Base-by-base conservation (phyloP, 1,140 invertebrate species). In the Aphaenogaster ashmeadi region DNA sequence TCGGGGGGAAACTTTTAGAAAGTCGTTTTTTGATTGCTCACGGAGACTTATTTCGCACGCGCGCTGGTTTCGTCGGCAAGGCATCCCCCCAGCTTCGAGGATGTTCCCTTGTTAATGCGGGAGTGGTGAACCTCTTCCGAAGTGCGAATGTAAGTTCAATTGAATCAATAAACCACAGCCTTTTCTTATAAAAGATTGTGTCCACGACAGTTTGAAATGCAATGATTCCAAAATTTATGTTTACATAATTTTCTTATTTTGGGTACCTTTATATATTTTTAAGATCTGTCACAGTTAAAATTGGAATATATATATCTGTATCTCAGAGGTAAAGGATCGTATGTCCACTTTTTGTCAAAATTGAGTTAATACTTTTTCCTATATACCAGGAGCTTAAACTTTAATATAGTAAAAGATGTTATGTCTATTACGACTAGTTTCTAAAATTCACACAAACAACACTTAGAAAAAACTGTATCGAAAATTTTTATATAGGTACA, bases 11-110 rank as follows among this genome's bases (percentile, higher is more conserved):
- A 36, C 13, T 67, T 84, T 78, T 90, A 84, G 66, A 87, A 87
- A 90, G 36, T 71, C n/a, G 52, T 15, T 75, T 64, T 87, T 77
- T 66, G 18, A 86, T 75, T 75, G 9, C 69, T 89, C 71, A 69
- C 75, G 41, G 62, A 69, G 62, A 89, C 62, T 84, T 38, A 47
- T 81, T 81, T 72, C 33, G 60, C 47, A 77, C 69, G 60, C 38
- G 60, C 18, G 64, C 27, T 74, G 33, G 33, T 60, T 27, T 60
- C 52, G 18, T 74, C 18, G 50, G 72, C 50, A 58, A 21, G 7
- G 5, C 7, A 81, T 83, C 15, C 15, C 15, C 52, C 18, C 15
- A 27, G 47, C 3, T 69, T 11, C 18, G 41, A 44, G 27, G 13
- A 75, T 50, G 5, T 38, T 56, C 21, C 3, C 9, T 33, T 69